Conservation (phyloP, 92 coral and sea anemone genomes). For the Desmophyllum pertusum region DNA sequence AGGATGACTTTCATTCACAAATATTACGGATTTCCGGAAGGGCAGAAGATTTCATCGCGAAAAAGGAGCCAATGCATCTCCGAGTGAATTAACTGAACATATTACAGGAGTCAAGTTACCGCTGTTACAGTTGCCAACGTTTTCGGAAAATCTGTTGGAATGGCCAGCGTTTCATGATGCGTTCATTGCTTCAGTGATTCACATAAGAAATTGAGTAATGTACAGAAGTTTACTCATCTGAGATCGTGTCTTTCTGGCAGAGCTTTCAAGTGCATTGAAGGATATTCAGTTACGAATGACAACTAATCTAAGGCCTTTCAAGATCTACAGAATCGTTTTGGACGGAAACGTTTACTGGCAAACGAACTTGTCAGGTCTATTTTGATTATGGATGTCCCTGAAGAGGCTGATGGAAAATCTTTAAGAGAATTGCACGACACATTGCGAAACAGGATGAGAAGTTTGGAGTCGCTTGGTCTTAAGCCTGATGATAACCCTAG, state of each 20-base stretch:
- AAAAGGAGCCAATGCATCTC: neutral
- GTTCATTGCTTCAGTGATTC: neutral
- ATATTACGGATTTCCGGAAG: neutral
- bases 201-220: too few species aligned
- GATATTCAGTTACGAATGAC: too few species aligned
- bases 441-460: conserved; percentile 19
- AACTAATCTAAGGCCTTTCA: too few species aligned
- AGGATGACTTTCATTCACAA: neutral
- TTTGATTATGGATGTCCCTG: neutral
- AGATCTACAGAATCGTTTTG: too few species aligned
- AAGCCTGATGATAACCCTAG: conserved; percentile 25
- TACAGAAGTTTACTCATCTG: conserved; percentile 7
- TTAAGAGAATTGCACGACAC: conserved; percentile 25
- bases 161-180: conserved; percentile 12
- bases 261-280: neutral
- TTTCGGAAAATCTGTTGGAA: conserved; percentile 25
- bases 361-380: too few species aligned
- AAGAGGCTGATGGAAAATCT: conserved; percentile 11
- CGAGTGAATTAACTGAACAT: neutral
- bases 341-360: too few species aligned
- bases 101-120: conserved; percentile 10
- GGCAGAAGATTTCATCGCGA: neutral
- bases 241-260: conserved; percentile 5
- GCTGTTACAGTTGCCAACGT: conserved; percentile 4
- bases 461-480: conserved; percentile 29